phyloP scores from a whole-genome alignment of 1,140 invertebrate genomes.

The Drosophila eugracilis region DNA sequence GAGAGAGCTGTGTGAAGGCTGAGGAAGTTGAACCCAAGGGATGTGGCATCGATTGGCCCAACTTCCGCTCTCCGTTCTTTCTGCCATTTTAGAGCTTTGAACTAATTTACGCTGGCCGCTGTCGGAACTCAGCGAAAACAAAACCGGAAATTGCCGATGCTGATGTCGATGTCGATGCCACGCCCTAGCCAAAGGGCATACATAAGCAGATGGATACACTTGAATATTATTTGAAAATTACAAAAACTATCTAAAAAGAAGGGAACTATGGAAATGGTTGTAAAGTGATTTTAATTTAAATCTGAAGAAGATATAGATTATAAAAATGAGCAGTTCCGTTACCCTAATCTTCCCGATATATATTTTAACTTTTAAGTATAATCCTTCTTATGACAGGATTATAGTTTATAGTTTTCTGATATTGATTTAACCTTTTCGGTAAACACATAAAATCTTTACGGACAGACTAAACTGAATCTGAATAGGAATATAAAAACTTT shows the following conservation, averaged over 20 bases:
- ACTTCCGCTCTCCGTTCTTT: conserved; percentile 42
- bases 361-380: too few relatives aligned
- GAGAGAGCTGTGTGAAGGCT: neutral
- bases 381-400: too few relatives aligned
- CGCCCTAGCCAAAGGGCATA: conserved; percentile 51
- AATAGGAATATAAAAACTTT: neutral
- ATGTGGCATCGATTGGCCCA: conserved; percentile 44
- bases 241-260: neutral
- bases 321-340: too few relatives aligned
- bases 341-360: too few relatives aligned
- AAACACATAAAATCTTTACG: neutral
- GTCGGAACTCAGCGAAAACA: conserved; percentile 74
- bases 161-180: conserved; percentile 56
- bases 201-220: conserved; percentile 36
- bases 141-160: conserved; percentile 72
- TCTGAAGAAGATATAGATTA: too few relatives aligned
- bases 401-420: neutral
- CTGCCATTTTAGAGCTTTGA: conserved; percentile 67
- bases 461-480: neutral
- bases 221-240: neutral
- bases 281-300: too few relatives aligned
- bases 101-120: conserved; percentile 71
- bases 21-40: conserved; percentile 14
- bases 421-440: too few relatives aligned
- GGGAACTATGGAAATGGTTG: too few relatives aligned